phyloP scores from a whole-genome alignment of 2,113 vertebrate genomes.

The Anas platyrhynchos region DNA sequence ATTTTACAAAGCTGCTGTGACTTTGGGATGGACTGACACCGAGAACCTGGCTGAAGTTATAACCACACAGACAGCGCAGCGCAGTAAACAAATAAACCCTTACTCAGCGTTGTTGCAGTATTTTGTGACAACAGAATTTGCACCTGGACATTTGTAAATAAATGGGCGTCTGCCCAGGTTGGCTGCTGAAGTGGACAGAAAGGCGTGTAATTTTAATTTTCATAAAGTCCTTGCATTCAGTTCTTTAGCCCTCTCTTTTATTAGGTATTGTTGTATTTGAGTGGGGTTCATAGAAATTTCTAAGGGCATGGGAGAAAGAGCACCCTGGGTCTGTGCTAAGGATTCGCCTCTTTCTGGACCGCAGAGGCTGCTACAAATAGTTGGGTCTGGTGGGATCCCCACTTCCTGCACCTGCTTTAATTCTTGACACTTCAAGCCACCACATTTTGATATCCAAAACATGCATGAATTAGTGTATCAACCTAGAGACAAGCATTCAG shows the following conservation, averaged over 20 bases:
- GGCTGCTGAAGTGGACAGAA: neutral
- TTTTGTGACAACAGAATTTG: neutral
- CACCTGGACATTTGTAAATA: neutral
- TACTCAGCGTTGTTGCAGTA: neutral
- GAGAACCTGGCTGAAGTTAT: neutral
- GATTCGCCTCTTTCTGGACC: neutral
- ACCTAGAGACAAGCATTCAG: neutral
- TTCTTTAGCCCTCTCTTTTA: neutral
- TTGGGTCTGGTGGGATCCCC: neutral
- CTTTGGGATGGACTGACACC: neutral
- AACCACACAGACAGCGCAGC: neutral
- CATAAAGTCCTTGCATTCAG: neutral
- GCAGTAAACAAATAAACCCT: neutral
- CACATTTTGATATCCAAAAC: neutral
- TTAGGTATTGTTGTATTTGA: neutral
- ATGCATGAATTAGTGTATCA: neutral
- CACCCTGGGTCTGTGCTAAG: neutral
- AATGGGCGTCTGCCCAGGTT: neutral
- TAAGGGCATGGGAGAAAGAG: neutral
- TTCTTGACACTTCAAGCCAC: neutral
- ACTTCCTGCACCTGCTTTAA: neutral
- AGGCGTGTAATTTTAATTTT: neutral
- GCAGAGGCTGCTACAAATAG: neutral
- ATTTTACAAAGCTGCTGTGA: neutral
- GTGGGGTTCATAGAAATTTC: neutral